Base-by-base conservation (phyloP, 2,797 vertebrate genomes). In the Cirrhinus mrigala region DNA sequence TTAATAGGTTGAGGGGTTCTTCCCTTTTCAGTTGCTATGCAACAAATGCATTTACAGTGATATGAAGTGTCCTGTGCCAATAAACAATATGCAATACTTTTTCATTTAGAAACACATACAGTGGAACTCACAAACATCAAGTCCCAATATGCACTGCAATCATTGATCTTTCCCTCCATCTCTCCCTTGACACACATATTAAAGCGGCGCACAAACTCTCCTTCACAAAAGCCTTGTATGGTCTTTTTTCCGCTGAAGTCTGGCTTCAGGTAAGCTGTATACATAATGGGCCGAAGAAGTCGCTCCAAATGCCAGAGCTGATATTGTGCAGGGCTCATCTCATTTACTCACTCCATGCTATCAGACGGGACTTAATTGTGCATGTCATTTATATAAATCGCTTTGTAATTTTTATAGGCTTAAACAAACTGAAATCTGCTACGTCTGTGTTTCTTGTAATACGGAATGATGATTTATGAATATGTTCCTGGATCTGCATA, bases 1-100 rank as follows among this genome's bases (percentile, higher is more conserved):
- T 29, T 64, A 79, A 48, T 9, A 8, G 27, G 74, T 62, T 50
- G 15, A 27, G 50, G 77, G 54, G 52, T 48, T 33, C 46, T 33
- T 44, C 29, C 16, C 18, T 70, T 79, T 75, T 70, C 37, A 69
- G 87, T 85, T 87, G 88, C 89, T 88, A 87, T 86, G 83, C 83
- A 88, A 91, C 86, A 16, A 79, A 48, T 44, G 50, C 48, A 71
- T 52, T 73, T 70, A 64, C 14, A 81, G 40, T 4, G 48, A 82
- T 22, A 69, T 50, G 37, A 70, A 71, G 60, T 54, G 44, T 46
- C 40, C 60, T 46, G 4, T 68, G 40, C 66, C 50, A 87, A 56
- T 74, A 33, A 58, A 77, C 71, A 82, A 52, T 71, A 69, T 58
- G 22, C 64, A 87, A 52, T 58, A 88, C 83, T 73, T 48, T 44